Evolutionary conservation across 2,797 vertebrate species (phyloP).

Genomic region (Takifugu rubripes): DNA sequence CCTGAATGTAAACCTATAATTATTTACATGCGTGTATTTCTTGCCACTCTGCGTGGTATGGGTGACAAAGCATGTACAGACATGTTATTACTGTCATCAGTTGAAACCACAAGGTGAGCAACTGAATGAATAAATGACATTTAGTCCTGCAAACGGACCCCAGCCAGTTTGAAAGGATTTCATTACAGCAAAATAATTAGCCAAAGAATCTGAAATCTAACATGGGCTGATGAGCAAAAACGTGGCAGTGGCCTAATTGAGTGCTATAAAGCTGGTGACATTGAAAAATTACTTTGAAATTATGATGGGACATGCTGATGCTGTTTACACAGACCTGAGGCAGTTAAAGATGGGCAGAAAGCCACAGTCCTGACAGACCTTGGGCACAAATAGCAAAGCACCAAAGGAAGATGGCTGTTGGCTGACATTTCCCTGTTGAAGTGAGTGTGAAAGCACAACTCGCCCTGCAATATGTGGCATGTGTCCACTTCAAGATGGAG

Average conservation of each 20-base stretch:
- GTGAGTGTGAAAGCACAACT: slow-evolving; percentile 56
- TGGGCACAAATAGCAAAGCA: slow-evolving; percentile 54
- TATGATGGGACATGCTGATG: slow-evolving; percentile 19
- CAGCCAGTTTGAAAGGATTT: slow-evolving; percentile 56
- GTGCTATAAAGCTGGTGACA: background rate
- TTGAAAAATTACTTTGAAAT: slow-evolving; percentile 24
- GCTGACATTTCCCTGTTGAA: slow-evolving; percentile 61
- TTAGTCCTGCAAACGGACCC: slow-evolving; percentile 35
- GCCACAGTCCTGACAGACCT: slow-evolving; percentile 38
- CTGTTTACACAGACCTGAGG: slow-evolving; percentile 22
- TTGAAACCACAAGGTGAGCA: slow-evolving; percentile 57
- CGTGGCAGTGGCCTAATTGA: background rate
- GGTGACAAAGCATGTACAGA: slow-evolving; percentile 23
- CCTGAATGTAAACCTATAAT: slow-evolving; percentile 20
- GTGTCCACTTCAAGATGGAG: slow-evolving; percentile 47
- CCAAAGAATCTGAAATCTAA: slow-evolving; percentile 21
- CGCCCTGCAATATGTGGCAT: slow-evolving; percentile 57
- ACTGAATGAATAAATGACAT: slow-evolving; percentile 56
- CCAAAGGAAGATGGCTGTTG: slow-evolving; percentile 57
- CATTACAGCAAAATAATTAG: slow-evolving; percentile 52
- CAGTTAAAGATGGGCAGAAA: slow-evolving; percentile 26
- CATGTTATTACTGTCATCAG: slow-evolving; percentile 48
- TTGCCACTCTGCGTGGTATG: slow-evolving; percentile 21
- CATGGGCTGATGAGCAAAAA: background rate
- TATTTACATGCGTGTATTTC: slow-evolving; percentile 54